A percentile compares a stretch with the other conserved stretches of the same genome.
These are phyloP conservation scores for Oryzias celebensis DNA, from an alignment of 2,113 vertebrate species.

Conservation along the genomic window DNA sequence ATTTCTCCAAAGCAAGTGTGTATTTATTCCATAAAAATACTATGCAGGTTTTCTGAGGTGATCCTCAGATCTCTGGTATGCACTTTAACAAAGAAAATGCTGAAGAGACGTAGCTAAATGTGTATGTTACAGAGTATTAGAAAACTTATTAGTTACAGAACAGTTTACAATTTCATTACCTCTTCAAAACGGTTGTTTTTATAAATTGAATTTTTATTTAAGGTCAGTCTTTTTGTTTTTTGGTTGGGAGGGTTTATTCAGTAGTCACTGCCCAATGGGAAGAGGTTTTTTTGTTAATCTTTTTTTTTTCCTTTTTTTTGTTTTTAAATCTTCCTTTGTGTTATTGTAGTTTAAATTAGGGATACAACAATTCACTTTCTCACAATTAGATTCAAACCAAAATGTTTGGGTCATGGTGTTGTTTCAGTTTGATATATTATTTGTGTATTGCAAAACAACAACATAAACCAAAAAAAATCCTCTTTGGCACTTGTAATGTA, in stretches of 20 bases:
- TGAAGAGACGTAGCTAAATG: conserved; percentile 12
- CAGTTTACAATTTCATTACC: conserved; percentile 14
- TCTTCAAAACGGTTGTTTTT: conserved; percentile 20
- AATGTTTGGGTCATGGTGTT: too few relatives aligned
- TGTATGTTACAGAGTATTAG: background rate
- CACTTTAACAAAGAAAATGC: conserved; percentile 54
- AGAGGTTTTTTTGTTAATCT: background rate
- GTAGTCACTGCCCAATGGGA: background rate
- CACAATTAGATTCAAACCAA: too few relatives aligned
- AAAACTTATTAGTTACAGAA: background rate
- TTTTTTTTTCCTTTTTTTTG: background rate
- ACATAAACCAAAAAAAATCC: too few relatives aligned
- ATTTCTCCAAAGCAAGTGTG: conserved; percentile 15
- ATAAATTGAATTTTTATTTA: conserved; percentile 16
- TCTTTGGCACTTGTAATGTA: too few relatives aligned
- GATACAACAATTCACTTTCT: too few relatives aligned
- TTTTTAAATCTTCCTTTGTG: background rate
- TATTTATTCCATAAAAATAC: conserved; percentile 15
- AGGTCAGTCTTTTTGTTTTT: background rate
- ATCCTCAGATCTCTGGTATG: conserved; percentile 54
- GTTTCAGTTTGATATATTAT: too few relatives aligned
- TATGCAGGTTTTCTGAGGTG: conserved; percentile 18
- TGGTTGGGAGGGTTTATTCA: conserved; percentile 8
- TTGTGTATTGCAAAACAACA: too few relatives aligned
- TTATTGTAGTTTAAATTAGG: too few relatives aligned